Conservation (phyloP, 1,140 invertebrate genomes). For the Caerostris darwini region DNA sequence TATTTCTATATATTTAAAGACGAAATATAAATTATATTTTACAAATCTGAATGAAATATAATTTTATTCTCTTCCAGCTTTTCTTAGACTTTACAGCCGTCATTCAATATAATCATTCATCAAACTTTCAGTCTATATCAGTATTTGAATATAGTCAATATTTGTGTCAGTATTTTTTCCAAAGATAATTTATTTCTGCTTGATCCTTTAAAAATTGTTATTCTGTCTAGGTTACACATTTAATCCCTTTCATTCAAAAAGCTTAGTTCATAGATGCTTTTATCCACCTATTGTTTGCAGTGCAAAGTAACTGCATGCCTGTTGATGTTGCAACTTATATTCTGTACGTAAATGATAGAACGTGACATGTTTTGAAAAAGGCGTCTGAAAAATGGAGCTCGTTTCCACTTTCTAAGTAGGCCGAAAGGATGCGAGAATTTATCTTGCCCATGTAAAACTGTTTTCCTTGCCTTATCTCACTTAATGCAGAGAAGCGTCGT, state of each 20-base stretch:
- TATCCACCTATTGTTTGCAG: neutral
- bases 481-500: neutral
- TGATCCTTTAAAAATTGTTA: too few relatives aligned
- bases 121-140: too few relatives aligned
- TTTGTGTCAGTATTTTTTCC: too few relatives aligned
- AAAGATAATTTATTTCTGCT: too few relatives aligned
- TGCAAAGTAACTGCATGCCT: neutral
- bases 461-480: conserved; percentile 33
- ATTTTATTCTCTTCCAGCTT: too few relatives aligned
- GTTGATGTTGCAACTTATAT: neutral
- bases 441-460: conserved; percentile 39
- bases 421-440: conserved; percentile 29
- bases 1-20: too few relatives aligned
- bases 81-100: too few relatives aligned
- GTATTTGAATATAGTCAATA: too few relatives aligned
- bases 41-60: too few relatives aligned
- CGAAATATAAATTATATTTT: too few relatives aligned
- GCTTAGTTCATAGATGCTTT: neutral
- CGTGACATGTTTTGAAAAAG: conserved; percentile 13
- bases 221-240: too few relatives aligned
- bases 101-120: too few relatives aligned
- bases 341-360: neutral
- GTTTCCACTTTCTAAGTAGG: neutral
- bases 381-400: conserved; percentile 5
- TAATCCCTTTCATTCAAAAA: neutral